Evolutionary conservation across 1,140 invertebrate species (phyloP), one percentile per base, ranked within the genome.

Genomic region (Sinella curviseta): DNA sequence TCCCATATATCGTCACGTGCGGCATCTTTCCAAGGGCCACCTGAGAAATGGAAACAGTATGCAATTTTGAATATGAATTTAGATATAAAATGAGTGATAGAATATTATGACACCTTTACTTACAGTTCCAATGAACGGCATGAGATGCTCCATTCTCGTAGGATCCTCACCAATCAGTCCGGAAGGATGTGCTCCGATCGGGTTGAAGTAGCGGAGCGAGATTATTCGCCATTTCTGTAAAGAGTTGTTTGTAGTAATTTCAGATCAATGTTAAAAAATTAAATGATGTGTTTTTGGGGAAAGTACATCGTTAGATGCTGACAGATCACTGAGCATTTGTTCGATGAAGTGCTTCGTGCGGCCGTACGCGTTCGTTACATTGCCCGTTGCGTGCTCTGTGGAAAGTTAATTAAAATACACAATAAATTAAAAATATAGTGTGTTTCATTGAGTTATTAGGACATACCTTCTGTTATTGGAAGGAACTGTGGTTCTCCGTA

Each of bases 321-420:
- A 91, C 34, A 95, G 87, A 86, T 96, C 96, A 85, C 92, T 93
- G 0, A 98, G 88, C 89, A 98, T 97, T 87, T 96, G 93, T 88
- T 98, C 96, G 57, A 97, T 94, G 83, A 97, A 94, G 86, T 93
- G 95, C 87, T 98, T 98, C 0, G 95, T 96, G 85, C 94, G 90
- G 12, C 91, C 92, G 81, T 92, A 92, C 1, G 91, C 90, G 84
- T 91, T 92, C 1, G 90, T 90, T 54, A 92, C 90, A 36, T 87
- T 87, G 16, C 91, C 91, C 14, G 88, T 88, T 1, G 88, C 88
- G 82, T 90, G 89, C 79, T 80, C 80, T 79, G 78, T 74, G 12
- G 12, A 33, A 39, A 76, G 57, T 60, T 60, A 60, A 67, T 70
- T 36, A 3, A 60, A 4, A 26, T 16, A n/a, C 57, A 60, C 4